Evolutionary conservation across 2,888 invertebrate species (phyloP).

Genomic region (Herminia tarsipennalis): DNA sequence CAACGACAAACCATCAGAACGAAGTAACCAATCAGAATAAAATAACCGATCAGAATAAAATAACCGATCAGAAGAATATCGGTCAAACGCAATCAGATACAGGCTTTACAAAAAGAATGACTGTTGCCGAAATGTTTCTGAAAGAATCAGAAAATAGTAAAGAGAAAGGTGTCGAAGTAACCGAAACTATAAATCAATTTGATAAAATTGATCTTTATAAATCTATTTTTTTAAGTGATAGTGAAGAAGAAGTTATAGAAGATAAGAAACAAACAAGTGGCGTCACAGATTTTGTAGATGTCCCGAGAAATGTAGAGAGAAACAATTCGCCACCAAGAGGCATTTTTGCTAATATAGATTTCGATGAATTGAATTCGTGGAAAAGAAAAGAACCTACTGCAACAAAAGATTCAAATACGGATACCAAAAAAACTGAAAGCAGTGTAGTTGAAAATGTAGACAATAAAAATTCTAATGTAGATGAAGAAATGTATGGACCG

Average conservation of each 20-base stretch:
- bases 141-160: conserved; percentile 74
- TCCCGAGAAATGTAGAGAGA: conserved; percentile 84
- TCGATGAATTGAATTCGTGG: conserved; percentile 85
- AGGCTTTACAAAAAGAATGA: conserved; percentile 69
- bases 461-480: conserved; percentile 22
- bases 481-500: conserved; percentile 83
- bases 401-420: conserved; percentile 14
- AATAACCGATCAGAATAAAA: conserved; percentile 3
- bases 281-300: conserved; percentile 56
- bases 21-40: conserved; percentile 4
- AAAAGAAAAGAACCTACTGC: conserved; percentile 50
- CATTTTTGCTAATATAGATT: conserved; percentile 88
- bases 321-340: conserved; percentile 90
- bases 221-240: conserved; percentile 94
- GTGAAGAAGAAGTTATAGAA: conserved; percentile 85
- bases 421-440: conserved; percentile 15
- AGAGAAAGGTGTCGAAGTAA: conserved; percentile 57
- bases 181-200: conserved; percentile 77
- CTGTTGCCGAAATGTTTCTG: conserved; percentile 77
- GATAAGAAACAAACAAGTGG: conserved; percentile 18
- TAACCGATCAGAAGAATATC: not conserved
- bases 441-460: conserved; percentile 8
- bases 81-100: not conserved
- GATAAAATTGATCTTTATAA: conserved; percentile 92
- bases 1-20: not conserved